Base-by-base conservation (phyloP, 2,797 vertebrate species). In the Emydoidea blandingii region DNA sequence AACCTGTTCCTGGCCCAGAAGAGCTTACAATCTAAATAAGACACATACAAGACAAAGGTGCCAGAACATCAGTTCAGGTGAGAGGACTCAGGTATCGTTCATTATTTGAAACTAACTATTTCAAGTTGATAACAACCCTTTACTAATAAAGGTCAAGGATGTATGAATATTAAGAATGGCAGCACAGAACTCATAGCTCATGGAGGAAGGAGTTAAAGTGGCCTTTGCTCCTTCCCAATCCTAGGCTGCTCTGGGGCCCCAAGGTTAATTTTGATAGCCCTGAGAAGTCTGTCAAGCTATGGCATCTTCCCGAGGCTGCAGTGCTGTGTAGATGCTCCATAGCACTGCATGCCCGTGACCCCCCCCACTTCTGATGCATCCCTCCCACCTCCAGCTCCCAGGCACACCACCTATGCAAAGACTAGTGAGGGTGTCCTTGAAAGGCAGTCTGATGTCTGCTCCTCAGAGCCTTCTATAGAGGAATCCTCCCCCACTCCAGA, bases 1-100 rank as follows among this genome's bases (percentile, higher is more conserved):
- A 93, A 52, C 37, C 78, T 91, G 89, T 86, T 92, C 59, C 31
- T 53, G 91, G 52, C 52, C 90, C 85, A 89, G 68, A 76, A 88
- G 68, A 93, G 68, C 53, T 86, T 95, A 50, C 68, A 91, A 34
- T 81, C 76, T 76, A 90, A 90, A 90, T 95, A 84, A 87, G 85
- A 88, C 50, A 83, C 90, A 50, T 89, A 83, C 82, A 76, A 56
- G 86, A 95, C 83, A 89, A 92, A 79, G 59, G 68, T 90, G 6
- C 23, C 31, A 81, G 65, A 72, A 72, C n/a, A 41, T 41, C 10
- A 12, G n/a, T 25, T 72, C 65, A 72, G 37, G n/a, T 72, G 65
- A 41, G 65, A 23, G 9, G 65, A 53, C 49, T 90, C 82, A 68
- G 1, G 59, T 93, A 87, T 93, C 91, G 72, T 23, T n/a, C 56